Evolutionary conservation across 2,888 invertebrate species (phyloP).

Genomic region (Tethea ocularis): DNA sequence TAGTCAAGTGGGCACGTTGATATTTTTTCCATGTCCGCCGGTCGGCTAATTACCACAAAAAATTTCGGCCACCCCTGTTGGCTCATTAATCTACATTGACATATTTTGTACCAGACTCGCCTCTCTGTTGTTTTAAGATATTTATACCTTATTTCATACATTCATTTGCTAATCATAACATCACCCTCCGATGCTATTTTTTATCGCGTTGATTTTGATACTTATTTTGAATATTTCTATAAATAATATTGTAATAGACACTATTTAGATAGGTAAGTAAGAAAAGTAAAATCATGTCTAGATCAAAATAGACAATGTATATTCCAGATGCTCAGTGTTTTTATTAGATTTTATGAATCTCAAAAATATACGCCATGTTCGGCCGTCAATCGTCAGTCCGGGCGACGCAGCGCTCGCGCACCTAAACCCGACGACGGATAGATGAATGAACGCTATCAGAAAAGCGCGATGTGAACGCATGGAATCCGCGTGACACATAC

Average conservation of each 20-base stretch:
- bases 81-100: constrained; percentile 75
- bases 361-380: constrained; percentile 25
- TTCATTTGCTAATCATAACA: background rate
- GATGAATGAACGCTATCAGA: constrained; percentile 62
- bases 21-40: constrained; percentile 34
- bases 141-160: constrained; percentile 17
- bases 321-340: background rate
- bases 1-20: constrained; percentile 25
- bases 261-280: background rate
- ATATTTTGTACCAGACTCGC: constrained; percentile 45
- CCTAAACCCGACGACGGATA: constrained; percentile 54
- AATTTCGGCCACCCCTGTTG: constrained; percentile 68
- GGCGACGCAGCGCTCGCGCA: constrained; percentile 36
- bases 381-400: constrained; percentile 45
- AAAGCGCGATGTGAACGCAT: constrained; percentile 31
- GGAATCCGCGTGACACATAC: constrained; percentile 35
- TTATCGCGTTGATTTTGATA: too few relatives aligned
- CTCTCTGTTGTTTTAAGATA: constrained; percentile 35
- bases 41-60: constrained; percentile 72
- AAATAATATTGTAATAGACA: background rate
- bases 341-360: constrained; percentile 6
- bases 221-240: background rate
- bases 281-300: background rate
- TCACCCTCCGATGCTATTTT: background rate
- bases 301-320: background rate